Percentiles rank a stretch among this genome's conserved stretches.
phyloP scores from a whole-genome alignment of 2,113 vertebrate genomes.

The Menidia beryllina region DNA sequence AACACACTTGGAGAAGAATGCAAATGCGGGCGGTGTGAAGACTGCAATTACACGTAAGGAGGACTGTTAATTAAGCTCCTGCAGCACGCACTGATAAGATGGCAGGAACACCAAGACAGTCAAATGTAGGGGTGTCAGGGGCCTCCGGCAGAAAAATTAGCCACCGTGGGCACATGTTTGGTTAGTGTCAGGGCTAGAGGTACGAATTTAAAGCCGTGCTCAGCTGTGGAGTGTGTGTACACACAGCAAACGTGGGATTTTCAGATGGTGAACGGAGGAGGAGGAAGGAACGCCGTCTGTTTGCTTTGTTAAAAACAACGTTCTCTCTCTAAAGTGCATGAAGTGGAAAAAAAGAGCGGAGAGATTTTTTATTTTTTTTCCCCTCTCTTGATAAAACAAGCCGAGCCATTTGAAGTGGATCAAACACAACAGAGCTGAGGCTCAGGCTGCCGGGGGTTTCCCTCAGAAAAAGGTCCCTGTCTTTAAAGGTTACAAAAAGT shows the following conservation, averaged over 20 bases:
- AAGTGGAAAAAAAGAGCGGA: background rate
- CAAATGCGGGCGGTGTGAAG: slow-evolving; percentile 19
- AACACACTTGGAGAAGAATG: slow-evolving; percentile 20
- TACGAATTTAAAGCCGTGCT: background rate
- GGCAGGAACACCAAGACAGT: slow-evolving; percentile 9
- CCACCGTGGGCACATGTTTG: background rate
- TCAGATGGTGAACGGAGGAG: slow-evolving; percentile 5
- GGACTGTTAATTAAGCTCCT: slow-evolving; percentile 8
- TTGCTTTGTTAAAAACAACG: background rate
- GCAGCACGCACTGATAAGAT: background rate
- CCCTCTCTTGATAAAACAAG: background rate
- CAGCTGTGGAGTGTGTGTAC: background rate
- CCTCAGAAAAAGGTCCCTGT: background rate
- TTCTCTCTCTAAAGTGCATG: background rate
- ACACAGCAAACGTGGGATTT: slow-evolving; percentile 18
- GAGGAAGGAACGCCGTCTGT: slow-evolving; percentile 10
- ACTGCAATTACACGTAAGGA: slow-evolving; percentile 31
- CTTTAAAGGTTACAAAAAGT: too few relatives aligned
- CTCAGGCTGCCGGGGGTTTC: background rate
- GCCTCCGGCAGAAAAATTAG: background rate
- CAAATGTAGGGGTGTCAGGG: background rate
- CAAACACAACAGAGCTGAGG: slow-evolving; percentile 1
- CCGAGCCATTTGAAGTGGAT: slow-evolving; percentile 7
- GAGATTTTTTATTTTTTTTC: background rate
- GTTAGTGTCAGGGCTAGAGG: background rate